Percentiles rank a stretch among this genome's conserved stretches.
These are phyloP conservation scores for Miichthys miiuy DNA, from an alignment of 2,797 vertebrate genomes.

Conservation along the genomic window DNA sequence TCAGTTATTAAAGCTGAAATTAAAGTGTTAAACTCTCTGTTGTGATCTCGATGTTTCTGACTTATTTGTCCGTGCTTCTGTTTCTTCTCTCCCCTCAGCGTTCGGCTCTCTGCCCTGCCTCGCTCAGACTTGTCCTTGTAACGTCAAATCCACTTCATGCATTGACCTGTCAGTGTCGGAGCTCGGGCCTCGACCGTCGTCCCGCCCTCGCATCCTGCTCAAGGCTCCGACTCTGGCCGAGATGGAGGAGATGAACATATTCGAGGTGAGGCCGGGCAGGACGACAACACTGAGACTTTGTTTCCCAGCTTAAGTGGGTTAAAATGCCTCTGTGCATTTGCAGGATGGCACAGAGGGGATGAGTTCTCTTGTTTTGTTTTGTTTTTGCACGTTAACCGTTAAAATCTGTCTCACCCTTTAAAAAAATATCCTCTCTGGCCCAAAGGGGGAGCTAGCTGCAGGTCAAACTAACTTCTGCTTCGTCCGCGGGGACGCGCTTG, in stretches of 20 bases:
- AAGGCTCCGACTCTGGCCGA: conserved; percentile 96
- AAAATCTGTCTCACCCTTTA: neutral
- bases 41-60: neutral
- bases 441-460: neutral
- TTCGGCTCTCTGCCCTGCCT: conserved; percentile 96
- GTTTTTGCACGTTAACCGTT: neutral
- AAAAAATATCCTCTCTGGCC: neutral
- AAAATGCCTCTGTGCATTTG: conserved; percentile 3
- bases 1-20: neutral
- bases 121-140: conserved; percentile 85
- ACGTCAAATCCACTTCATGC: conserved; percentile 91
- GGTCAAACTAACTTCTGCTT: neutral
- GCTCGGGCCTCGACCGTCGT: conserved; percentile 18
- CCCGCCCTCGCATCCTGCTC: conserved; percentile 89
- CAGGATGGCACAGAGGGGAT: conserved; percentile 2
- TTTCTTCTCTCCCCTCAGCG: conserved; percentile 75
- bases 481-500: neutral
- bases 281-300: neutral
- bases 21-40: neutral
- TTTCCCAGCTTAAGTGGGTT: conserved; percentile 18
- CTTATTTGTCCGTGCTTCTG: neutral
- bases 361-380: neutral
- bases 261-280: conserved; percentile 84
- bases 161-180: conserved; percentile 88
- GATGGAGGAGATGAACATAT: conserved; percentile 97